Evolutionary conservation across 2,888 invertebrate species (phyloP).

Genomic region (Mimachlamys varia): DNA sequence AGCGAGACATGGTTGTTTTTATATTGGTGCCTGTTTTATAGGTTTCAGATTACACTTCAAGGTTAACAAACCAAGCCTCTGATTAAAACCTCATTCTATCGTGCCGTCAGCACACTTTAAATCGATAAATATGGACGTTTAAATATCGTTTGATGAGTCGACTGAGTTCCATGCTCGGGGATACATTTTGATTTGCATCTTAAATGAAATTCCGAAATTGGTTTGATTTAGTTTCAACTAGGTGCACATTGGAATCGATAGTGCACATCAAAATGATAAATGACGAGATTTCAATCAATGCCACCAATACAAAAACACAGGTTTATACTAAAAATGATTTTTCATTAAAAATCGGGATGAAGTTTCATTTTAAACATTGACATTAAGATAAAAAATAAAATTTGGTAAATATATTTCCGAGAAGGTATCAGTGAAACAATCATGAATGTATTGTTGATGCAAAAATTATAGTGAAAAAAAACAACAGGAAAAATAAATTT

Average conservation of each 20-base stretch:
- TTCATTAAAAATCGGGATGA: neutral
- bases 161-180: neutral
- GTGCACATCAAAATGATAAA: too few species aligned
- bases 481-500: too few species aligned
- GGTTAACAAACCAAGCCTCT: neutral
- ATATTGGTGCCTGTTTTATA: neutral
- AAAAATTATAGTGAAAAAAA: too few species aligned
- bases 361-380: too few species aligned
- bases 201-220: neutral
- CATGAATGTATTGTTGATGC: too few species aligned
- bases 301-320: too few species aligned
- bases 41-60: neutral
- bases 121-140: neutral
- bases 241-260: neutral
- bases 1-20: neutral
- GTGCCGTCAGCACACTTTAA: neutral
- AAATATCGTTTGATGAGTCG: neutral
- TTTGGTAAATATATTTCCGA: too few species aligned
- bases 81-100: conserved; percentile 21
- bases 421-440: too few species aligned
- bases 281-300: neutral
- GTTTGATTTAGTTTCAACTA: neutral
- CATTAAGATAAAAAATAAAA: too few species aligned
- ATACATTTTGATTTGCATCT: neutral
- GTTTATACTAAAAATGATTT: neutral